Conservation (phyloP, 2,113 vertebrate species). For the Pteropus alecto region DNA sequence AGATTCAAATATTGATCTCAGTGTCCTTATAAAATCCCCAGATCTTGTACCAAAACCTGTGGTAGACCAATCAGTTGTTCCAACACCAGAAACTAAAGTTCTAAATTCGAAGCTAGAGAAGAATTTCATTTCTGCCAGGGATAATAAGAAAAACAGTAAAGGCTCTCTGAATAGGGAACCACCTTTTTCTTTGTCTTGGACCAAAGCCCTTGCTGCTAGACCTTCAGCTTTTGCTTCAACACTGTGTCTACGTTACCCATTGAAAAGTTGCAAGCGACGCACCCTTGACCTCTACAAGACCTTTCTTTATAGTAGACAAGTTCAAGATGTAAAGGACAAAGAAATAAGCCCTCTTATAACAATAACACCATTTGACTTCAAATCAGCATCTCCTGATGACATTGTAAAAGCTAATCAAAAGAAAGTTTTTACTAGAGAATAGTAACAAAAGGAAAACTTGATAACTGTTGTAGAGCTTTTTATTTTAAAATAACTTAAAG, state of each 20-base stretch:
- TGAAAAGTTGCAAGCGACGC: conserved; percentile 74
- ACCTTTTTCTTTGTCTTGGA: conserved; percentile 78
- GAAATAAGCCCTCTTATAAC: conserved; percentile 81
- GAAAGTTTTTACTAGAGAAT: conserved; percentile 91
- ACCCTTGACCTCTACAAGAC: conserved; percentile 77
- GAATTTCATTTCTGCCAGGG: conserved; percentile 63
- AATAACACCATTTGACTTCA: conserved; percentile 92
- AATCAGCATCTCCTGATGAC: conserved; percentile 96
- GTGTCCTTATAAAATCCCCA: conserved; percentile 85
- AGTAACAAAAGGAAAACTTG: conserved; percentile 51
- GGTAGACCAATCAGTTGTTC: conserved; percentile 62
- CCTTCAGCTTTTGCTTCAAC: conserved; percentile 94
- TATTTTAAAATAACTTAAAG: conserved; percentile 56
- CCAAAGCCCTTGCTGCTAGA: conserved; percentile 83
- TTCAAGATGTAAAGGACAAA: conserved; percentile 82
- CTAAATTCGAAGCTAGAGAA: conserved; percentile 72
- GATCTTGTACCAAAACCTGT: conserved; percentile 53
- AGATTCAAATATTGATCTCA: conserved; percentile 86
- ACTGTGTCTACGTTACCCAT: conserved; percentile 85
- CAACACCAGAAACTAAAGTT: conserved; percentile 67
- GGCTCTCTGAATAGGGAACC: conserved; percentile 66
- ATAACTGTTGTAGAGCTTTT: conserved; percentile 53
- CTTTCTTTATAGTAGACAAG: conserved; percentile 85
- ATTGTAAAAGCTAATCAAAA: conserved; percentile 92
- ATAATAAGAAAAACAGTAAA: conserved; percentile 74